A percentile compares a stretch with the other conserved stretches of the same genome.
These are phyloP conservation scores for Pangasius sanitwongsei DNA, from an alignment of 2,797 vertebrate species.

Conservation along the genomic window DNA sequence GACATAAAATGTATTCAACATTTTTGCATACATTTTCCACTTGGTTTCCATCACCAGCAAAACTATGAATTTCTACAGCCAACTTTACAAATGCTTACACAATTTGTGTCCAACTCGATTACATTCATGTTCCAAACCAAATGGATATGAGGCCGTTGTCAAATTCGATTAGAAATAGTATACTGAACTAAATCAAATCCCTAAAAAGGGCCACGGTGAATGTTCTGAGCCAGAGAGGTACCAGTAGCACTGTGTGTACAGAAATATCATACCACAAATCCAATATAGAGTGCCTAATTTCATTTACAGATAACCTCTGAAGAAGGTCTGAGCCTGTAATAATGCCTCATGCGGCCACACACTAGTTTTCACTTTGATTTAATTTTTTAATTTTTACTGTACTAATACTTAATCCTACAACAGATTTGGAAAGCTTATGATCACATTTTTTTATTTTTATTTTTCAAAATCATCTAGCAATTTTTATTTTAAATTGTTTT, in stretches of 20 bases:
- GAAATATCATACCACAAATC: neutral
- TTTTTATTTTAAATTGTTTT: neutral
- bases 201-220: neutral
- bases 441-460: neutral
- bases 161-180: neutral
- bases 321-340: neutral
- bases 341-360: neutral
- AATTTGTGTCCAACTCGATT: neutral
- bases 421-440: neutral
- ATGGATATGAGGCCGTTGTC: neutral
- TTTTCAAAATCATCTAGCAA: neutral
- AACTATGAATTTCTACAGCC: neutral
- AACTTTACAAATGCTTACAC: neutral
- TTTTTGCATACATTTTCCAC: neutral
- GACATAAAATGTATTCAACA: neutral
- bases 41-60: neutral
- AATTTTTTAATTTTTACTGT: neutral
- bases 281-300: neutral
- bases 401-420: neutral
- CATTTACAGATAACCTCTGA: no score
- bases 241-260: neutral
- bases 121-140: neutral
- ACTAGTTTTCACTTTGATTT: neutral
- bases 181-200: neutral
- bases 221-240: neutral